phyloP scores from a whole-genome alignment of 2,797 vertebrate genomes.

The Morelia viridis region DNA sequence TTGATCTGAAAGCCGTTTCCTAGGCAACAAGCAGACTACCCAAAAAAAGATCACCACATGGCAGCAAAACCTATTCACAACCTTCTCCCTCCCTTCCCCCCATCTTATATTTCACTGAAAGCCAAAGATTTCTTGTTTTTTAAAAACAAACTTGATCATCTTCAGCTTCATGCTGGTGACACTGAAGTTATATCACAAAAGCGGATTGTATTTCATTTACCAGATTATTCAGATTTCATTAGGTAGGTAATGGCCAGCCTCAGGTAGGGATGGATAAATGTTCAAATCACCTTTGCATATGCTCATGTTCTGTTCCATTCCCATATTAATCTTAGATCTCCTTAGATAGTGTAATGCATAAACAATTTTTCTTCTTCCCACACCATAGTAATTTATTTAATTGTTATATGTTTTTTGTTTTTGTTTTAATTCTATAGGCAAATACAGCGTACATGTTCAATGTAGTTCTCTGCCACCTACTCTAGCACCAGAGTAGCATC shows the following conservation, averaged over 20 bases:
- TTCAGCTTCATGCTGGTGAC: neutral
- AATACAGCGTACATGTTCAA: neutral
- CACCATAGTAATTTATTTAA: neutral
- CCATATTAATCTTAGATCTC: neutral
- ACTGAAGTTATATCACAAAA: neutral
- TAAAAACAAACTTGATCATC: neutral
- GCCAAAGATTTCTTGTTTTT: conserved; percentile 10
- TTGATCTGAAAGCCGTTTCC: conserved; percentile 55
- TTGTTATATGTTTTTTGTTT: neutral
- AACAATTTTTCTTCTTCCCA: neutral
- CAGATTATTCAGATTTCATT: neutral
- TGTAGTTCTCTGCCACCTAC: neutral
- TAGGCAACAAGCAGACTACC: conserved; percentile 53
- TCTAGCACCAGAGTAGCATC: neutral
- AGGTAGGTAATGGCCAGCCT: neutral
- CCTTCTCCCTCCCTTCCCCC: neutral
- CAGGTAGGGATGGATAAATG: neutral
- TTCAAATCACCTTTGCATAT: neutral
- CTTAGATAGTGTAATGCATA: neutral
- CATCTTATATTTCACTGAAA: conserved; percentile 14
- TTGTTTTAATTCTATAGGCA: neutral
- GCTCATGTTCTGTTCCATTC: neutral
- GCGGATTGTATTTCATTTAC: neutral
- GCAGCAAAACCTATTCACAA: conserved; percentile 3
- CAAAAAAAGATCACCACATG: conserved; percentile 20